Percentiles rank a stretch among this genome's conserved stretches.
Conservation (phyloP, 2,797 vertebrate genomes). For the Typhlichthys eigenmanni region DNA sequence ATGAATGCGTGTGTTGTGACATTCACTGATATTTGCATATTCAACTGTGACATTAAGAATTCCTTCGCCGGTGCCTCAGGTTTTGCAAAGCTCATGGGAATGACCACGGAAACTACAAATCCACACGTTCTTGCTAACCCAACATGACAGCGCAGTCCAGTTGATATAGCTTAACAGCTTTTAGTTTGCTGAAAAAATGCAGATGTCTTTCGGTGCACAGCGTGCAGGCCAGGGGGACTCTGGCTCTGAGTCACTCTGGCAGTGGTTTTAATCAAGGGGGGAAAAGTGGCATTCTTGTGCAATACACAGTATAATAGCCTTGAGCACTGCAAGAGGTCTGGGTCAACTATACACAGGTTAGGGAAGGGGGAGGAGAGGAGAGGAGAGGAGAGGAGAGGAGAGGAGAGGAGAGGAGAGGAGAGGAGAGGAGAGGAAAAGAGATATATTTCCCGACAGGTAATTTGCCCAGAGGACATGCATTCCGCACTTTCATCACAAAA, state of each 20-base stretch:
- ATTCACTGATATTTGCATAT: conserved; percentile 73
- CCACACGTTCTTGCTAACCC: conserved; percentile 47
- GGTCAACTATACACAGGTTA: conserved; percentile 32
- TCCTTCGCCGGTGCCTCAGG: conserved; percentile 52
- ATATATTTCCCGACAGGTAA: conserved; percentile 33
- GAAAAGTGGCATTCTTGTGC: conserved; percentile 61
- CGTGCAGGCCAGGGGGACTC: conserved; percentile 41
- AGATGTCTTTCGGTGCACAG: conserved; percentile 5
- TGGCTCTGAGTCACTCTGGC: conserved; percentile 65
- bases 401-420: neutral
- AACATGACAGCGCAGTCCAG: conserved; percentile 48
- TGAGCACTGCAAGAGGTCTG: conserved; percentile 57
- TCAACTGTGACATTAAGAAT: conserved; percentile 71
- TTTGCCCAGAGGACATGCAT: conserved; percentile 43
- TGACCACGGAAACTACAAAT: conserved; percentile 30
- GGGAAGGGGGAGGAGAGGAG: neutral
- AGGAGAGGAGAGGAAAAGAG: neutral
- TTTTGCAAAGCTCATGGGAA: conserved; percentile 37
- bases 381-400: neutral
- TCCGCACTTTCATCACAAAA: conserved; percentile 44
- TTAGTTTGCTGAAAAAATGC: conserved; percentile 50
- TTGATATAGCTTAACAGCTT: conserved; percentile 55
- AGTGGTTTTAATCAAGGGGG: conserved; percentile 61
- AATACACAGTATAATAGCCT: conserved; percentile 56
- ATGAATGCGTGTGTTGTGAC: conserved; percentile 70